Evolutionary conservation across 2,113 vertebrate species (phyloP).

Genomic region (Reinhardtius hippoglossoides): DNA sequence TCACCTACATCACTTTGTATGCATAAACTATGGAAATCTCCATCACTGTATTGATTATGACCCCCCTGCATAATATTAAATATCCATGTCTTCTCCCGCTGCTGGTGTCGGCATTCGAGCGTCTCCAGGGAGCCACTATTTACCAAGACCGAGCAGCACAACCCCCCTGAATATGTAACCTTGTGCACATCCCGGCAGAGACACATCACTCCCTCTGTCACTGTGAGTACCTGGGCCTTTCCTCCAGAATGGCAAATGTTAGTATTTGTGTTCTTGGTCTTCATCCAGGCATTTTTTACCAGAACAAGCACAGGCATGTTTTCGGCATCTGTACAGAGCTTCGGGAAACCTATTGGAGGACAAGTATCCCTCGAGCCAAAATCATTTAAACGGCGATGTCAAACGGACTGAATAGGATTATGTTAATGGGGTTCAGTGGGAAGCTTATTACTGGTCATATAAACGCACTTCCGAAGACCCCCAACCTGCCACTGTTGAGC

Average conservation of each 20-base stretch:
- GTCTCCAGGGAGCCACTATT: conserved; percentile 40
- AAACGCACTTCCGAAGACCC: conserved; percentile 5
- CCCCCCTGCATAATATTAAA: conserved; percentile 35
- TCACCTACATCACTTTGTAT: conserved; percentile 14
- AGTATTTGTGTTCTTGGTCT: conserved; percentile 19
- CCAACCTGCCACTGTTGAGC: background rate
- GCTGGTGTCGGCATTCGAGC: conserved; percentile 19
- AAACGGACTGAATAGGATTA: conserved; percentile 39
- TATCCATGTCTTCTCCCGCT: conserved; percentile 24
- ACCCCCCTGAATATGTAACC: conserved; percentile 7
- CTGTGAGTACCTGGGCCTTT: background rate
- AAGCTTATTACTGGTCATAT: conserved; percentile 26
- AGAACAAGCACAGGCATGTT: conserved; percentile 7
- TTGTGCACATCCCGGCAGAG: conserved; percentile 14
- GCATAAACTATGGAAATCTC: background rate
- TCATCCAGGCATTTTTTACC: background rate
- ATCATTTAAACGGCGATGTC: background rate
- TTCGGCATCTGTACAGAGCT: background rate
- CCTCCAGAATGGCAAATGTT: conserved; percentile 1
- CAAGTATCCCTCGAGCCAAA: background rate
- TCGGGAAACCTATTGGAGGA: background rate
- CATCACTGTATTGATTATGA: conserved; percentile 41
- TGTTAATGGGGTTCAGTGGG: conserved; percentile 36
- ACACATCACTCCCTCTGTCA: conserved; percentile 29
- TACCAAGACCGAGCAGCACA: conserved; percentile 29